phyloP scores from a whole-genome alignment of 2,888 invertebrate genomes.

The Cryptops parisi region DNA sequence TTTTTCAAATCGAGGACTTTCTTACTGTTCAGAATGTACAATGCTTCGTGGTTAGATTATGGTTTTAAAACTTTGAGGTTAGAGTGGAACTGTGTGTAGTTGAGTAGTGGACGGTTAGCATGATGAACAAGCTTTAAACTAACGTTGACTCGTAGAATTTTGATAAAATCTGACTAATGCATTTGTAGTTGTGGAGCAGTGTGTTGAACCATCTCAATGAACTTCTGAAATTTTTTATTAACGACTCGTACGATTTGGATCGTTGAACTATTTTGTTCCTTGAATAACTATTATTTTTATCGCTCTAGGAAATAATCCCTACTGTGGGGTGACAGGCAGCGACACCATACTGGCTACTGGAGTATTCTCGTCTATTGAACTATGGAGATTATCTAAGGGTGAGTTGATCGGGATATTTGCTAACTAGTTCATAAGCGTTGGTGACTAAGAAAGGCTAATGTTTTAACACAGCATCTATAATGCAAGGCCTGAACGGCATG shows the following conservation, averaged over 20 bases:
- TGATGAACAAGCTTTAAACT: no score
- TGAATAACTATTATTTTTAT: background rate
- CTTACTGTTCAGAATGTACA: no score
- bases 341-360: conserved; percentile 99
- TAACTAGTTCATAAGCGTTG: no score
- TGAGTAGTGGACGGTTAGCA: no score
- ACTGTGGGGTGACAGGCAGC: conserved; percentile 96
- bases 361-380: conserved; percentile 98
- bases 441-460: no score
- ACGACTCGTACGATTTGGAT: background rate
- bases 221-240: no score
- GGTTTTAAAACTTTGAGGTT: no score
- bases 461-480: conserved; percentile 79
- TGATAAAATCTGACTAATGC: background rate
- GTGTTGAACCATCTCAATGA: background rate
- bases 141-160: no score
- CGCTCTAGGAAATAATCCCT: conserved; percentile 55
- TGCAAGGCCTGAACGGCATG: conserved; percentile 57
- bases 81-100: no score
- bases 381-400: conserved; percentile 98
- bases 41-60: no score
- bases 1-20: no score
- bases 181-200: background rate
- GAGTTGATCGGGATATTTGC: conserved; percentile 29
- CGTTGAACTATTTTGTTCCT: background rate